A percentile compares a stretch with the other conserved stretches of the same genome.
Evolutionary conservation across 2,888 invertebrate genomes (phyloP).

Genomic region (Ethmia dodecea): DNA sequence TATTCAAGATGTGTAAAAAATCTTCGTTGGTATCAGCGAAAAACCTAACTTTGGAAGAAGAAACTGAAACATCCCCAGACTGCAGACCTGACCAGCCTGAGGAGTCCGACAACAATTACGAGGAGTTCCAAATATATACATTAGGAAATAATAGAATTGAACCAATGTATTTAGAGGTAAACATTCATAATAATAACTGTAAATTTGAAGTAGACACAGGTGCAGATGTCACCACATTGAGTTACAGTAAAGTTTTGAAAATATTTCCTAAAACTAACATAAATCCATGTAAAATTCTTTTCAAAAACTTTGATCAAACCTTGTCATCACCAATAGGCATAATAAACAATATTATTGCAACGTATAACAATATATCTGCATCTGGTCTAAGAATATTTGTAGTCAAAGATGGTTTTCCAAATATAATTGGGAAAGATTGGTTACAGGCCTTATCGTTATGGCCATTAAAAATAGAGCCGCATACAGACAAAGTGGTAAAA

Average conservation of each 20-base stretch:
- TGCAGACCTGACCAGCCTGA: too few relatives aligned
- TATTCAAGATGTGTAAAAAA: too few relatives aligned
- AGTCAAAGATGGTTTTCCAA: not conserved
- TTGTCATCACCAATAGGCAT: conserved; percentile 4
- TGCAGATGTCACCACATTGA: not conserved
- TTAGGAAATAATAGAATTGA: too few relatives aligned
- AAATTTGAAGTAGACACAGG: not conserved
- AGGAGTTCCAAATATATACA: too few relatives aligned
- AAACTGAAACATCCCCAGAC: too few relatives aligned
- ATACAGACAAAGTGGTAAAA: conserved; percentile 4
- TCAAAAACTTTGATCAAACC: conserved; percentile 12
- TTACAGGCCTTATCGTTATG: not conserved
- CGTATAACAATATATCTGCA: not conserved
- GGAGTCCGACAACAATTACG: too few relatives aligned
- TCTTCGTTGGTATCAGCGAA: too few relatives aligned
- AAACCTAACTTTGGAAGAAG: too few relatives aligned
- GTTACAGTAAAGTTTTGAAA: conserved; percentile 4
- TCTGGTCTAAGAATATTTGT: not conserved
- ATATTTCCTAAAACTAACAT: conserved; percentile 1
- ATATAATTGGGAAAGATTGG: not conserved
- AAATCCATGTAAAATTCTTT: not conserved
- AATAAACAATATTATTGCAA: not conserved
- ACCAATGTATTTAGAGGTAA: too few relatives aligned
- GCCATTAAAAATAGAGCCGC: too few relatives aligned
- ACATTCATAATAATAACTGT: not conserved